Base-by-base conservation (phyloP, 92 coral and sea anemone species). In the Zoanthus sansibaricus region DNA sequence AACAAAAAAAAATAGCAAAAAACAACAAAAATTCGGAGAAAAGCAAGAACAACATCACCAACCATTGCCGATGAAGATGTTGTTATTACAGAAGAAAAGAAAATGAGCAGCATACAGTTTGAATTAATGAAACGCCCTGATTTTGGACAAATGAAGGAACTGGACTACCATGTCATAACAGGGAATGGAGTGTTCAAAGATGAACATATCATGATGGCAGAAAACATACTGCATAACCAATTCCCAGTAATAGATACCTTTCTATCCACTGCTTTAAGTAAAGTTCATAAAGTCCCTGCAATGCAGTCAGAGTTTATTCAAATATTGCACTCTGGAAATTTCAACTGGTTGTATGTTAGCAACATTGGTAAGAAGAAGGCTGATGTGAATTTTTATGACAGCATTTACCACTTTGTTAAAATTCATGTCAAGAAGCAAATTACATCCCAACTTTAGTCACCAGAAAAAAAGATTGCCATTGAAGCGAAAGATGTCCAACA, bases 401-500 rank as follows among this genome's bases (percentile, higher is more conserved):
- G 66, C 14, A 1, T 58, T 13, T 58, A 58, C 66, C 6, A 17
- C 14, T 13, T 3, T 14, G 14, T 77, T 6, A 56, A 14, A 15
- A 7, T 3, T 37, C 69, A 77, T 68, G 55, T 68, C 5, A 47
- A 13, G 25, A n/a, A 75, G 3, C 79, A 75, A 8, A 25, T 51
- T 47, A 10, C 62, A 2, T 37, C 4, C 42, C 42, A 2, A 75
- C 37, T 49, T 52, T 75, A 7, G 0, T 75, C 42, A 20, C 45
- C 37, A 59, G 79, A 33, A 47, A n/a, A 0, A 74, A 74, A 16
- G 3, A 74, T 74, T 12, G 17, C 9, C 0, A 74, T 74, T 48
- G 30, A 15, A 74, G 78, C 47, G 25, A 56, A 74, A 31, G 58
- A 56, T 32, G 78, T 74, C 17, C 78, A 74, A 15, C 30, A 16